Evolutionary conservation across 2,888 invertebrate species (phyloP).

Genomic region (Cordylochernes scorpioides): DNA sequence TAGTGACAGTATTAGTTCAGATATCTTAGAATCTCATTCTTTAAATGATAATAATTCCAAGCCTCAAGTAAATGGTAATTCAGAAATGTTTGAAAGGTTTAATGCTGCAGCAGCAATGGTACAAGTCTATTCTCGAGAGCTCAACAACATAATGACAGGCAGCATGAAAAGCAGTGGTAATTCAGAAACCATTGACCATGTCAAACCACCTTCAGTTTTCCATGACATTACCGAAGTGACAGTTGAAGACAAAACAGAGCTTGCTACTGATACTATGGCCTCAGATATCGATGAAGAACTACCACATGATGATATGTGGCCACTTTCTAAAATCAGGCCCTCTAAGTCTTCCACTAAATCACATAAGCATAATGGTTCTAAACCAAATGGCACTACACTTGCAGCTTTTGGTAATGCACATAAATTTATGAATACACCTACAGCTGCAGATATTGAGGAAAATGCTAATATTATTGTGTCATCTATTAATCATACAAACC

Average conservation of each 20-base stretch:
- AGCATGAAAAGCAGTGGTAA: slow-evolving; percentile 21
- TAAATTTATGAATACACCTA: neutral
- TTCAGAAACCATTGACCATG: slow-evolving; percentile 33
- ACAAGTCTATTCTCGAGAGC: slow-evolving; percentile 18
- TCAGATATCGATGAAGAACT: slow-evolving; percentile 25
- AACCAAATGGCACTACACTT: too few species aligned
- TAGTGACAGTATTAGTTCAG: slow-evolving; percentile 12
- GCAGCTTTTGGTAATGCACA: neutral
- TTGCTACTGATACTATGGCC: slow-evolving; percentile 28
- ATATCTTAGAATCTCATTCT: slow-evolving; percentile 13
- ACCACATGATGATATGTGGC: slow-evolving; percentile 14
- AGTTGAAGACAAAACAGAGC: slow-evolving; percentile 24
- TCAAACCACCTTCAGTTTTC: slow-evolving; percentile 42
- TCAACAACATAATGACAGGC: slow-evolving; percentile 18
- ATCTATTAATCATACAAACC: slow-evolving; percentile 21
- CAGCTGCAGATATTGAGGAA: slow-evolving; percentile 27
- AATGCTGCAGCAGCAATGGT: slow-evolving; percentile 16
- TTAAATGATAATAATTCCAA: slow-evolving; percentile 6
- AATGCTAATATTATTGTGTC: slow-evolving; percentile 31
- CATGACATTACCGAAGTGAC: slow-evolving; percentile 38
- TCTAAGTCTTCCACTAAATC: slow-evolving; percentile 1
- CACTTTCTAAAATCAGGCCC: slow-evolving; percentile 3
- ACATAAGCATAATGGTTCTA: too few species aligned
- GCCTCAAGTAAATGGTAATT: slow-evolving; percentile 5
- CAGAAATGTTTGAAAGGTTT: slow-evolving; percentile 28